Evolutionary conservation across 2,888 invertebrate genomes (phyloP).

Genomic region (Spialia ferax): DNA sequence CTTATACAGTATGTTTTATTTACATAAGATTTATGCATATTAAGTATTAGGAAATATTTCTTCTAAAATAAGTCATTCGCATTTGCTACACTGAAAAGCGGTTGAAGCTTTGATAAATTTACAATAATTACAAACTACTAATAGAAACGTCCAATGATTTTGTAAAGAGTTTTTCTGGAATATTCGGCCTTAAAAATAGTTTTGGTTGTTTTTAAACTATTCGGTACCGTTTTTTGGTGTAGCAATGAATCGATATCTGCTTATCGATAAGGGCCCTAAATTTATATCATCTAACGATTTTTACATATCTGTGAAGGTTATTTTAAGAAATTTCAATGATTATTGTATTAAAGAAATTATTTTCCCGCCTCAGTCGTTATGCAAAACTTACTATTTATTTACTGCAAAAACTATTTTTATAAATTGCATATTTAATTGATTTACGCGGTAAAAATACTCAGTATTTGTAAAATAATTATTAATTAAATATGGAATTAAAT

Average conservation of each 20-base stretch:
- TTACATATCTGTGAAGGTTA: conserved; percentile 23
- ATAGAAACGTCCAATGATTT: conserved; percentile 15
- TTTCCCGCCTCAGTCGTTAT: conserved; percentile 31
- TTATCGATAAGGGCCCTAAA: conserved; percentile 5
- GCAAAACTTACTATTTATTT: conserved; percentile 40
- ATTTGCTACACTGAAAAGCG: conserved; percentile 10
- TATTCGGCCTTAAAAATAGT: not conserved
- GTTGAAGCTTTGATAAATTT: conserved; percentile 9
- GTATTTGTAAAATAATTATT: conserved; percentile 35
- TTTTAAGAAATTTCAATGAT: not conserved
- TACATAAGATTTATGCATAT: not conserved
- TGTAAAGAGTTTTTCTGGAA: not conserved
- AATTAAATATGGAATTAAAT: conserved; percentile 32
- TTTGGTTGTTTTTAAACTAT: not conserved
- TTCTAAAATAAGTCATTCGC: not conserved
- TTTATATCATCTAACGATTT: conserved; percentile 10
- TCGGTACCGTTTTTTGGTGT: conserved; percentile 22
- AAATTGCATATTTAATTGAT: conserved; percentile 45
- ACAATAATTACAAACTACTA: not conserved
- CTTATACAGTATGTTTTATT: not conserved
- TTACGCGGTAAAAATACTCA: conserved; percentile 48
- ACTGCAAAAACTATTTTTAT: conserved; percentile 49
- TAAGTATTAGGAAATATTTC: not conserved
- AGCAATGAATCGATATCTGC: not conserved
- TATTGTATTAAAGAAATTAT: conserved; percentile 22